phyloP scores from a whole-genome alignment of 2,888 invertebrate genomes.

The Oxytorus armatus region DNA sequence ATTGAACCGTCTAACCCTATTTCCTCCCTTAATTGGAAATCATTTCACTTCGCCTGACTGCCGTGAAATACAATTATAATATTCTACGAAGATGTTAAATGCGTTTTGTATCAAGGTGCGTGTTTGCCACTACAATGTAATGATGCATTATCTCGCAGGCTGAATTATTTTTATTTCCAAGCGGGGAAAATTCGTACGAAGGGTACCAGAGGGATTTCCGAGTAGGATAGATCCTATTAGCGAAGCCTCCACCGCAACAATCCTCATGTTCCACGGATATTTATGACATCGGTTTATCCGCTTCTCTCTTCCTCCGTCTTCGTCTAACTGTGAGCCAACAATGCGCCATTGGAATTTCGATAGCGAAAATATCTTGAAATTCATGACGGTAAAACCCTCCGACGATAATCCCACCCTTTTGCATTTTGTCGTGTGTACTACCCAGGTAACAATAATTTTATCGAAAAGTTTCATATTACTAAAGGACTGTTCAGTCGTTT shows the following conservation, averaged over 20 bases:
- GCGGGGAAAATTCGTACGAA: constrained; percentile 35
- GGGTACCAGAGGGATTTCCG: constrained; percentile 31
- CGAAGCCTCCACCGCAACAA: constrained; percentile 44
- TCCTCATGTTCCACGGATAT: constrained; percentile 60
- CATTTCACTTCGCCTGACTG: not conserved
- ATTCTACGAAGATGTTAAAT: not conserved
- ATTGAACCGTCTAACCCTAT: too few species aligned
- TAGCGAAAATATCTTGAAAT: not conserved
- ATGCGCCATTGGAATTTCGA: constrained; percentile 41
- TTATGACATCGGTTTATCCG: constrained; percentile 60
- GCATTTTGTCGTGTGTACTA: too few species aligned
- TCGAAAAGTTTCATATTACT: too few species aligned
- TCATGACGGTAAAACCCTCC: too few species aligned
- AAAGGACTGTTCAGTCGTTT: too few species aligned
- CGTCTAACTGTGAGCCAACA: constrained; percentile 30
- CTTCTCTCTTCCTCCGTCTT: not conserved
- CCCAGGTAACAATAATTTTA: too few species aligned
- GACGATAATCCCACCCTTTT: too few species aligned
- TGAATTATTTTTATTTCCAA: constrained; percentile 40
- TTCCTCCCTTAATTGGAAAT: too few species aligned
- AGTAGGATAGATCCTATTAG: constrained; percentile 66
- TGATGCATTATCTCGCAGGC: constrained; percentile 11
- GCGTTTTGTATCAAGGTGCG: not conserved
- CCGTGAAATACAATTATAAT: not conserved
- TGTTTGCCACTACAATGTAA: not conserved